A percentile compares a stretch with the other conserved stretches of the same genome.
phyloP scores from a whole-genome alignment of 2,888 invertebrate species.

The Hoplodrina ambigua region DNA sequence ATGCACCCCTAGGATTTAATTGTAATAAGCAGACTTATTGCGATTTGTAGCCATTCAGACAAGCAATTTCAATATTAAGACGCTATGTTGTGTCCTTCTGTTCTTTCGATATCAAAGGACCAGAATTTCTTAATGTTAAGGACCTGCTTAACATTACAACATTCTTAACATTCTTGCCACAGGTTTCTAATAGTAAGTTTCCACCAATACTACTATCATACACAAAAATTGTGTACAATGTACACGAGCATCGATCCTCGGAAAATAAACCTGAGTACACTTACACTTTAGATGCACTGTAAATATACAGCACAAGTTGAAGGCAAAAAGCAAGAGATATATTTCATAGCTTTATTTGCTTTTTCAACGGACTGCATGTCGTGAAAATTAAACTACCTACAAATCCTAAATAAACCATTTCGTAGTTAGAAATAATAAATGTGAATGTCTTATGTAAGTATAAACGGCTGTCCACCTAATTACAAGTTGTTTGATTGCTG shows the following conservation, averaged over 20 bases:
- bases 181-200: too few species aligned
- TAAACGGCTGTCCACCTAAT: neutral
- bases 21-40: neutral
- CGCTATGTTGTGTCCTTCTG: too few species aligned
- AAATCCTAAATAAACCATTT: too few species aligned
- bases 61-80: neutral
- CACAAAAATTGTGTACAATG: neutral
- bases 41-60: neutral
- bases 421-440: neutral
- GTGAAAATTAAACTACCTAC: neutral
- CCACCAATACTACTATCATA: neutral
- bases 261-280: constrained; percentile 1
- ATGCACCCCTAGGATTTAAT: neutral
- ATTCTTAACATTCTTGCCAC: too few species aligned
- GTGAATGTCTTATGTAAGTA: too few species aligned
- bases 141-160: too few species aligned
- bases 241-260: neutral
- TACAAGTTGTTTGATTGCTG: neutral
- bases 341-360: constrained; percentile 1
- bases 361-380: neutral
- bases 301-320: neutral
- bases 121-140: neutral
- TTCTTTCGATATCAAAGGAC: neutral
- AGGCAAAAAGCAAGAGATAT: constrained; percentile 5
- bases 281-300: neutral